Conservation (phyloP, 2,113 vertebrate species). For the Pleuronectes platessa region DNA sequence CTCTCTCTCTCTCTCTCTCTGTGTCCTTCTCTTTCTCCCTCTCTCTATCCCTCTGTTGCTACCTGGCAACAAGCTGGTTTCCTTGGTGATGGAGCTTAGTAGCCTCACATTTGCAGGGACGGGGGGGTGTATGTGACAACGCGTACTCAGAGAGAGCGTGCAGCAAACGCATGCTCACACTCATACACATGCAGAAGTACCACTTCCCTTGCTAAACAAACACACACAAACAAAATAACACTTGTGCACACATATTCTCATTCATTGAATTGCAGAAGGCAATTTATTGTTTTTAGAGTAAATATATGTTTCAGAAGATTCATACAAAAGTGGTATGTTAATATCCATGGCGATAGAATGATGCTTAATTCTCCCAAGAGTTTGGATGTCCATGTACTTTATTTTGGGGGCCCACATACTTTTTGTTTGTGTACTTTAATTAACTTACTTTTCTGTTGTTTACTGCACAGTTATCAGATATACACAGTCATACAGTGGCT, state of each 20-base stretch:
- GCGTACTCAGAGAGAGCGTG: conserved; percentile 49
- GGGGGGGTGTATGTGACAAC: conserved; percentile 55
- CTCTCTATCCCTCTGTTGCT: conserved; percentile 59
- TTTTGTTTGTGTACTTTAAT: no score
- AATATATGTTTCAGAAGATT: not conserved
- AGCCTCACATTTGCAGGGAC: conserved; percentile 66
- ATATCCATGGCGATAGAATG: not conserved
- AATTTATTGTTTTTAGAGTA: not conserved
- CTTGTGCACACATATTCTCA: not conserved
- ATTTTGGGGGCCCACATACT: no score
- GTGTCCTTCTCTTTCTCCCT: conserved; percentile 3
- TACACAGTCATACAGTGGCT: no score
- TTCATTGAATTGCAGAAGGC: not conserved
- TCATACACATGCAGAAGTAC: not conserved
- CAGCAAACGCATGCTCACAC: conserved; percentile 44
- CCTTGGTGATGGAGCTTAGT: conserved; percentile 75
- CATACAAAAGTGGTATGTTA: no score
- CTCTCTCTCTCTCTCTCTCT: conserved; percentile 30
- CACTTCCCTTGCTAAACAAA: not conserved
- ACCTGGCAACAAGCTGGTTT: conserved; percentile 80
- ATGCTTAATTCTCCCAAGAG: no score
- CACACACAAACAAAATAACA: not conserved
- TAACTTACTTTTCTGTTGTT: no score
- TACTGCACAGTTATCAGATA: no score
- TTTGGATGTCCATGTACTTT: no score